These are phyloP conservation scores for Eilema caniola DNA, from an alignment of 2,888 invertebrate species.

Conservation along the genomic window DNA sequence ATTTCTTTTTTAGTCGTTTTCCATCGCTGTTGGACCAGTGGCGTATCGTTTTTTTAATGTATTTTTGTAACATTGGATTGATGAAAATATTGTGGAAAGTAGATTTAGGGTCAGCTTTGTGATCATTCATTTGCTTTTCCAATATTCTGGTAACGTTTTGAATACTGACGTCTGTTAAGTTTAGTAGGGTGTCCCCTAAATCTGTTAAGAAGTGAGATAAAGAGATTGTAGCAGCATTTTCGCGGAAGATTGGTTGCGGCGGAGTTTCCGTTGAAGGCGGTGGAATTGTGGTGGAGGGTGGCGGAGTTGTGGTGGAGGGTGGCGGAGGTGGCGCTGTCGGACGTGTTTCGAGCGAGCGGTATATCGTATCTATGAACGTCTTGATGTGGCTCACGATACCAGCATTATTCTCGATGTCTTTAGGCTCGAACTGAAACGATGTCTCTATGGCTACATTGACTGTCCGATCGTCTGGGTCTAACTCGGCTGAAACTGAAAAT, in stretches of 20 bases:
- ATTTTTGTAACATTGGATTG: slow-evolving; percentile 12
- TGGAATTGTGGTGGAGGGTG: background rate
- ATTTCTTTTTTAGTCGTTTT: background rate
- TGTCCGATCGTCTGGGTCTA: slow-evolving; percentile 12
- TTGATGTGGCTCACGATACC: slow-evolving; percentile 24
- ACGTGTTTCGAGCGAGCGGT: slow-evolving; percentile 14
- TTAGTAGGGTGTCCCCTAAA: slow-evolving; percentile 5
- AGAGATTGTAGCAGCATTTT: background rate
- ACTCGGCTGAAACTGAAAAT: slow-evolving; percentile 20
- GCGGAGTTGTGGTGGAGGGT: background rate
- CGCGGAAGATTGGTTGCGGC: background rate
- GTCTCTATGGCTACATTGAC: slow-evolving; percentile 45
- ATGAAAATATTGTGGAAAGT: background rate
- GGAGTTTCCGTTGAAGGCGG: background rate
- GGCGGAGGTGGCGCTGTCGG: background rate
- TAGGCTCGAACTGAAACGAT: slow-evolving; percentile 40
- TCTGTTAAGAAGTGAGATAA: background rate
- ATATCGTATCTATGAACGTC: slow-evolving; percentile 30
- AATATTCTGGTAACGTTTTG: background rate
- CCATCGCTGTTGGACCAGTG: background rate
- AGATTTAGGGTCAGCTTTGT: background rate
- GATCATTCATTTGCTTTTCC: background rate
- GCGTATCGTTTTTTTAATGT: background rate
- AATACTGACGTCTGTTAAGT: background rate
- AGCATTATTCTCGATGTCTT: slow-evolving; percentile 20